Base-by-base conservation (phyloP, 2,888 invertebrate genomes). In the Halictus quadricinctus region DNA sequence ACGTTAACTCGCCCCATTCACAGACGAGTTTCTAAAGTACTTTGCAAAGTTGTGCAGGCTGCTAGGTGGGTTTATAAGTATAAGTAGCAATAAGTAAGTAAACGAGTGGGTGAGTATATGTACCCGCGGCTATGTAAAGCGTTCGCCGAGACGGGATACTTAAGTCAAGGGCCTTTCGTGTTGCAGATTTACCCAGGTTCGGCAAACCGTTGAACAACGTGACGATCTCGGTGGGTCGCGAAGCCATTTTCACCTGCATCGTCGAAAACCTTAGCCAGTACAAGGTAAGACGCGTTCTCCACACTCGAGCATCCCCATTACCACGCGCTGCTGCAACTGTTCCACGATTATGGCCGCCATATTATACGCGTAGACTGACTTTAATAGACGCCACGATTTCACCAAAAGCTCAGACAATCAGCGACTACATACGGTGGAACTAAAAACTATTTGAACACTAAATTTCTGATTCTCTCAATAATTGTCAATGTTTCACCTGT, bases 121-220 rank as follows among this genome's bases (percentile, higher is more conserved):
- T 76, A 84, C 72, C 25, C 46, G 36, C 64, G 84, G 78, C 82
- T 87, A 84, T 80, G 90, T 76, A 83, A 80, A 86, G 79, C 54
- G 76, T 77, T 83, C 72, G 74, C 74, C 77, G 78, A 77, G 78
- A 72, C 85, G 64, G 76, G 85, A 82, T 87, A 90, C 87, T 89
- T 80, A 89, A 85, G 84, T 82, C 70, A 83, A 80, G 86, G 85
- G 88, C 81, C 83, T 87, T 89, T 86, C 85, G 85, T 90, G 90
- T 94, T 94, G 77, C 93, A 94, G 94, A 94, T 90, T 91, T 93
- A 91, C 94, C 94, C 79, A 93, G 91, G 88, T 94, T 94, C 84
- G 94, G 93, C 88, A 93, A 92, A 88, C 94, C 94, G 80, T 91
- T 94, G 88, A 94, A 94, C 90, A 94, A 94, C 89, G 90, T 94